These are phyloP conservation scores for Archaeoteleia sp. DNA, from an alignment of 2,888 invertebrate species.

Conservation along the genomic window DNA sequence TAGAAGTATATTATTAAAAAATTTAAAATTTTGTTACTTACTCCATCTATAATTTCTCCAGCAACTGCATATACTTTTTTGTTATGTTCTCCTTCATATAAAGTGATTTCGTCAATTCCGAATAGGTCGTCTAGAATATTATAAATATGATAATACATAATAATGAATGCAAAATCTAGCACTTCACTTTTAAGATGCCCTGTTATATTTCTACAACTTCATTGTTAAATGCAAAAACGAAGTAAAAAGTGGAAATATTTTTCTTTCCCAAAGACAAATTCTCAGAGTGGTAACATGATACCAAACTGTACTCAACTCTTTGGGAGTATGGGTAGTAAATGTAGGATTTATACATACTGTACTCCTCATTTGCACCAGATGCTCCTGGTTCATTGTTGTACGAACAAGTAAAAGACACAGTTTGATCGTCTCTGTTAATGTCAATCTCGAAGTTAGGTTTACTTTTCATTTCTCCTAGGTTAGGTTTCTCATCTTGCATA, in stretches of 20 bases:
- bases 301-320: slow-evolving; percentile 65
- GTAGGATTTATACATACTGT: slow-evolving; percentile 77
- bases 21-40: slow-evolving; percentile 75
- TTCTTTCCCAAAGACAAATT: slow-evolving; percentile 65
- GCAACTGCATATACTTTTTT: slow-evolving; percentile 93
- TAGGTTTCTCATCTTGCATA: slow-evolving; percentile 81
- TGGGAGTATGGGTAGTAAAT: slow-evolving; percentile 40
- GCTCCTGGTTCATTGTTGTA: slow-evolving; percentile 81
- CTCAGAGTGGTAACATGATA: slow-evolving; percentile 52
- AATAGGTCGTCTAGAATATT: slow-evolving; percentile 87
- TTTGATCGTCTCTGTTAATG: slow-evolving; percentile 84
- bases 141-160: too few species aligned
- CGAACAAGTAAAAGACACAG: slow-evolving; percentile 90
- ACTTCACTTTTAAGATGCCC: too few species aligned
- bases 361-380: slow-evolving; percentile 81
- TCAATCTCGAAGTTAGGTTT: slow-evolving; percentile 95
- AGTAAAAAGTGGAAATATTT: slow-evolving; percentile 51
- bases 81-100: slow-evolving; percentile 91
- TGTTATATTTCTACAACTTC: slow-evolving; percentile 50
- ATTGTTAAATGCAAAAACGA: slow-evolving; percentile 33
- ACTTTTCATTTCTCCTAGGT: slow-evolving; percentile 89
- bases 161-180: too few species aligned
- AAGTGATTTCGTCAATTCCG: slow-evolving; percentile 94
- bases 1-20: slow-evolving; percentile 9
- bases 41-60: slow-evolving; percentile 96